Percentiles rank a stretch among this genome's conserved stretches.
These are phyloP conservation scores for Epinephelus cyanopodus DNA, from an alignment of 2,113 vertebrate species.

Conservation along the genomic window DNA sequence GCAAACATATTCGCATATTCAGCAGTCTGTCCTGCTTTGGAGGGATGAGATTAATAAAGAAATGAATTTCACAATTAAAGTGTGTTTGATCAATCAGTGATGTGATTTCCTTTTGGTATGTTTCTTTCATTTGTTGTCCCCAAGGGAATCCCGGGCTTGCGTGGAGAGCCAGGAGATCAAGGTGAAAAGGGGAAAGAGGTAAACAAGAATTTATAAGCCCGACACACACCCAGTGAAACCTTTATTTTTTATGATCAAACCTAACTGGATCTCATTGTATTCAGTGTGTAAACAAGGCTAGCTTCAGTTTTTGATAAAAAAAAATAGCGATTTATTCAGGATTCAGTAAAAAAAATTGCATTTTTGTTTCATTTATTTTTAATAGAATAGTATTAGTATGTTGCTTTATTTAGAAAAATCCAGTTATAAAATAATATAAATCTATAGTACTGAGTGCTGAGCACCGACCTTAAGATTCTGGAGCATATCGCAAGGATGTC, in stretches of 20 bases:
- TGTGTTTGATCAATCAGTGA: neutral
- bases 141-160: slow-evolving; percentile 86
- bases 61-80: neutral
- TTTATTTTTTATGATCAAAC: neutral
- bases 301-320: neutral
- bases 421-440: too few relatives aligned
- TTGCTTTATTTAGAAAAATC: neutral
- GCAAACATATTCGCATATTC: neutral
- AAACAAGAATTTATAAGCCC: slow-evolving; percentile 7
- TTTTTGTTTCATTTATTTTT: neutral
- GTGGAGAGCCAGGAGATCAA: slow-evolving; percentile 82
- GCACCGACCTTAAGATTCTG: too few relatives aligned
- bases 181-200: slow-evolving; percentile 87
- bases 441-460: too few relatives aligned
- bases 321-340: too few relatives aligned
- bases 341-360: neutral
- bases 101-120: neutral
- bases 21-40: neutral
- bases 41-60: neutral
- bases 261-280: neutral
- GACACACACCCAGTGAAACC: neutral
- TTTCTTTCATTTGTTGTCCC: slow-evolving; percentile 13
- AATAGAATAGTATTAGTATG: neutral
- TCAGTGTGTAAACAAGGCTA: neutral
- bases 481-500: too few relatives aligned